phyloP scores from a whole-genome alignment of 37 sponge, comb jelly and placozoan species.

The Aplysina aerophoba region DNA sequence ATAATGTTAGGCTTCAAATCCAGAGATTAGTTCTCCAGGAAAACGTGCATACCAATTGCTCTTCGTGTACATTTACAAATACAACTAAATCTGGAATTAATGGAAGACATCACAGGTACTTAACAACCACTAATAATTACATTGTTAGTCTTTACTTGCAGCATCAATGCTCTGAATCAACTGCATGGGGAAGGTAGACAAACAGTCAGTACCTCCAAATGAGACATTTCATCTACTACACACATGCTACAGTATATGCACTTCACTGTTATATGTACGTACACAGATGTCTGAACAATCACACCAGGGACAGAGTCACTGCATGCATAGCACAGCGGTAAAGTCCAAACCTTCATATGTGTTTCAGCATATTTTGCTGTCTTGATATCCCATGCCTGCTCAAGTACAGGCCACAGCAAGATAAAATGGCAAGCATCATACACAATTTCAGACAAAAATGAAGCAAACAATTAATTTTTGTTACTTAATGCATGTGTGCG shows the following conservation, averaged over 20 bases:
- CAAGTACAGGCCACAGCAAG: slow-evolving; percentile 51
- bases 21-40: no score
- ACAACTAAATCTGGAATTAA: background rate
- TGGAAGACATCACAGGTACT: background rate
- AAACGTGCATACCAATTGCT: background rate
- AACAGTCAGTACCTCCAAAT: background rate
- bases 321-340: background rate
- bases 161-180: slow-evolving; percentile 40
- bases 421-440: no score
- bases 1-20: no score
- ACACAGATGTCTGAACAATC: no score
- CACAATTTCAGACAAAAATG: no score
- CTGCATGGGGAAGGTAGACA: slow-evolving; percentile 12
- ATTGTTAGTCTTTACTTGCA: slow-evolving; percentile 33
- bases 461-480: no score
- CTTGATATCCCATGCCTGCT: slow-evolving; percentile 81
- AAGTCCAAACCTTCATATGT: slow-evolving; percentile 71
- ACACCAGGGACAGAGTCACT: background rate
- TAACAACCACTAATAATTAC: no score
- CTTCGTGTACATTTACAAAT: no score
- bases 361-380: slow-evolving; percentile 84
- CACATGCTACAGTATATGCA: background rate
- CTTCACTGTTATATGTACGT: no score
- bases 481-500: background rate
- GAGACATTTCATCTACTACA: background rate